Evolutionary conservation across 2,113 vertebrate species (phyloP).

Genomic region (Marmota flaviventris): DNA sequence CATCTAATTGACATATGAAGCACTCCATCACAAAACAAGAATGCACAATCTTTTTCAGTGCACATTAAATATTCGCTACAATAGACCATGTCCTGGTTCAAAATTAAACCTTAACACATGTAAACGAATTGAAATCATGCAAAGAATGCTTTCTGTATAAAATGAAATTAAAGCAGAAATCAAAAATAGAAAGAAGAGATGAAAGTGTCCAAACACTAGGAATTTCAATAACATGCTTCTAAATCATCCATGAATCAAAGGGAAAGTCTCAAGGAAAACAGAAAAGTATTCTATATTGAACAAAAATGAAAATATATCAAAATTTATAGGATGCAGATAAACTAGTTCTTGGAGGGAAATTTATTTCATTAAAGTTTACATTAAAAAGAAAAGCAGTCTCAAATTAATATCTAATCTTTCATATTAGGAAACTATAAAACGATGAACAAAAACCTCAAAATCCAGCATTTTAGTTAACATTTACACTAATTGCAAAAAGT

Average conservation of each 20-base stretch:
- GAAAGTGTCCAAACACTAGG: background rate
- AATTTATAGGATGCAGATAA: background rate
- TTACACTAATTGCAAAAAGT: background rate
- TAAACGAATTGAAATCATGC: too few species aligned
- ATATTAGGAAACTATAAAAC: background rate
- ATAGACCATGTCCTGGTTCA: background rate
- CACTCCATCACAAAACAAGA: background rate
- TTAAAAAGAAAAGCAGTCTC: background rate
- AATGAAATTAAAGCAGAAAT: too few species aligned
- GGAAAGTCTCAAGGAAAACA: background rate
- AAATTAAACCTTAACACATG: background rate
- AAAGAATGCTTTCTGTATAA: too few species aligned
- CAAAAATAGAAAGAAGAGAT: background rate
- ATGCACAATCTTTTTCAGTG: background rate
- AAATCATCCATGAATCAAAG: background rate
- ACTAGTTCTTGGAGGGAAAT: background rate
- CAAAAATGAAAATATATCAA: background rate
- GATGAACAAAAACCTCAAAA: background rate
- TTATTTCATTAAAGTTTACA: background rate
- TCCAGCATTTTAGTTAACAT: background rate
- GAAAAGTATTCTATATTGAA: constrained; percentile 1
- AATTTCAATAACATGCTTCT: background rate
- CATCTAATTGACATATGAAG: background rate
- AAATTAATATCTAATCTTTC: background rate
- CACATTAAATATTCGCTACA: background rate